Conservation (phyloP, 2,888 invertebrate species). For the Tolmerus cingulatus region DNA sequence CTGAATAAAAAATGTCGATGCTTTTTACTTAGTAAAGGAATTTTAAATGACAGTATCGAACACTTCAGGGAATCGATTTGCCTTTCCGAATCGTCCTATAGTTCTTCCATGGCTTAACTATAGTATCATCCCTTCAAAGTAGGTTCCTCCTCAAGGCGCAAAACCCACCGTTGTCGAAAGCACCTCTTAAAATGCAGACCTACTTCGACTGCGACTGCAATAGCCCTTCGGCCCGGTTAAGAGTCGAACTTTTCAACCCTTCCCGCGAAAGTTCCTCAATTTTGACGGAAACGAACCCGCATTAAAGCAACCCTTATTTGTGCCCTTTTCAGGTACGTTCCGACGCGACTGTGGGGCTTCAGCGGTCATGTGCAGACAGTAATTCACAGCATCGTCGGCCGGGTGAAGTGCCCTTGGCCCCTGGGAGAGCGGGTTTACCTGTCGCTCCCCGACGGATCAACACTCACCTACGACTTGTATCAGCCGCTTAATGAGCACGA, state of each 20-base stretch:
- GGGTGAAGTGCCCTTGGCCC: conserved; percentile 88
- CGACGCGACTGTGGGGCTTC: conserved; percentile 92
- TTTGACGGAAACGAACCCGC: background rate
- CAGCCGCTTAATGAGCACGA: conserved; percentile 79
- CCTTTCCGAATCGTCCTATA: too few species aligned
- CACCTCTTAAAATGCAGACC: background rate
- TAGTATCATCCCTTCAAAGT: background rate
- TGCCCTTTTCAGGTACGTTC: conserved; percentile 74
- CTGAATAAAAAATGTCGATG: too few species aligned
- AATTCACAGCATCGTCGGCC: conserved; percentile 85
- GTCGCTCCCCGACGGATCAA: conserved; percentile 82
- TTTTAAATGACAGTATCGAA: too few species aligned
- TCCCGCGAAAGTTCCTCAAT: background rate
- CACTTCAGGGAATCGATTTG: too few species aligned
- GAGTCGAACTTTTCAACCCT: background rate
- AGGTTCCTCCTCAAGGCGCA: background rate
- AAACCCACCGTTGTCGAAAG: background rate
- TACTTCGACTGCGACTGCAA: background rate
- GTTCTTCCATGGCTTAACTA: too few species aligned
- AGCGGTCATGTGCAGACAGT: conserved; percentile 95
- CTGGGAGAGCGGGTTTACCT: conserved; percentile 83
- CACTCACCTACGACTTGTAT: conserved; percentile 91
- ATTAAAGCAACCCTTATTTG: background rate
- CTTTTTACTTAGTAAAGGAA: too few species aligned
- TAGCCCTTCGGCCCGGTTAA: background rate